These are phyloP conservation scores for Drosophila truncata DNA, from an alignment of 1,140 invertebrate species.

Conservation along the genomic window DNA sequence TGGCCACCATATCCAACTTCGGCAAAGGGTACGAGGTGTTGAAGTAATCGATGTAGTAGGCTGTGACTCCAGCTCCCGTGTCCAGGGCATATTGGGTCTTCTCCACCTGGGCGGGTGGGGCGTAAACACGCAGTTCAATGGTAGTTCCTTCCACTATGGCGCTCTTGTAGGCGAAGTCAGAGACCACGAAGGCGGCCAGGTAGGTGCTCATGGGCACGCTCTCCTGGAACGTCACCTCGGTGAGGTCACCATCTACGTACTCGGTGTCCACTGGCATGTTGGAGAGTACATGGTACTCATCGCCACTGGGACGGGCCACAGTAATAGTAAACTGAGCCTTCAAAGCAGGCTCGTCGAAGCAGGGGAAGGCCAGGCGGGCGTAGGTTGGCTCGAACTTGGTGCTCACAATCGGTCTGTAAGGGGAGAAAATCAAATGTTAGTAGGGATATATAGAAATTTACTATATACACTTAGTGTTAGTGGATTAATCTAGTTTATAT, in stretches of 20 bases:
- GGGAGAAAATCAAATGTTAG: neutral
- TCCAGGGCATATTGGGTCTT: slow-evolving; percentile 93
- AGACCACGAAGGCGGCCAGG: slow-evolving; percentile 95
- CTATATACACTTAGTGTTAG: neutral
- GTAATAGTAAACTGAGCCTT: slow-evolving; percentile 95
- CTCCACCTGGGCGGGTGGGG: slow-evolving; percentile 90
- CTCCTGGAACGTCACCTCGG: slow-evolving; percentile 89
- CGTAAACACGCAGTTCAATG: slow-evolving; percentile 90
- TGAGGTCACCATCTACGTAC: slow-evolving; percentile 53
- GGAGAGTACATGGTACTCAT: slow-evolving; percentile 90
- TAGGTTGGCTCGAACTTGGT: slow-evolving; percentile 98
- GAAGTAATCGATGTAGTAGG: slow-evolving; percentile 96
- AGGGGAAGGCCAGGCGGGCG: slow-evolving; percentile 96
- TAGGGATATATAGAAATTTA: too few species aligned
- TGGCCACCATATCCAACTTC: slow-evolving; percentile 96
- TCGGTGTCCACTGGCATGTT: slow-evolving; percentile 89
- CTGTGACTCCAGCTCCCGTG: slow-evolving; percentile 91
- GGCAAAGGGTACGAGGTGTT: slow-evolving; percentile 93
- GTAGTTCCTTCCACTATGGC: slow-evolving; percentile 86
- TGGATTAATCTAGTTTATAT: neutral
- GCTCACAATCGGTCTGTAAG: slow-evolving; percentile 91
- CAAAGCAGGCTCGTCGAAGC: slow-evolving; percentile 97
- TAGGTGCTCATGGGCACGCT: slow-evolving; percentile 97
- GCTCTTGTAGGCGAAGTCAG: slow-evolving; percentile 91
- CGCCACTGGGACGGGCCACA: slow-evolving; percentile 88